Evolutionary conservation across 2,797 vertebrate genomes (phyloP).

Genomic region (Botia kubotai): DNA sequence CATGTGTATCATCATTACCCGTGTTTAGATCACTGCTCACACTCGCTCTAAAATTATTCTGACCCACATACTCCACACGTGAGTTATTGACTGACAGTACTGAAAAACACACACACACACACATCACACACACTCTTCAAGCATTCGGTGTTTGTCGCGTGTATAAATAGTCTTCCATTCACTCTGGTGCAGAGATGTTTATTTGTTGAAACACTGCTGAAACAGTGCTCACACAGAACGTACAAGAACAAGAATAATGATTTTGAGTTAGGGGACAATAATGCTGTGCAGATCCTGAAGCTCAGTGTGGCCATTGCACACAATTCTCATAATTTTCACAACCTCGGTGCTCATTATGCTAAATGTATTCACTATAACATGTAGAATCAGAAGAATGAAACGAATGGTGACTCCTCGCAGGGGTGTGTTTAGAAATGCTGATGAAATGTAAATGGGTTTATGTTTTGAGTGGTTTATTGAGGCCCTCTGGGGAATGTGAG

Average conservation of each 20-base stretch:
- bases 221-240: background rate
- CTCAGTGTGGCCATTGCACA: no score
- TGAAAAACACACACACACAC: slow-evolving; percentile 22
- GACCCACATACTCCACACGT: slow-evolving; percentile 69
- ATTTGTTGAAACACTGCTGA: slow-evolving; percentile 64
- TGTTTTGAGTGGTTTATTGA: slow-evolving; percentile 21
- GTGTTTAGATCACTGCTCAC: slow-evolving; percentile 52
- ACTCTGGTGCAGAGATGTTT: slow-evolving; percentile 62
- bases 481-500: slow-evolving; percentile 73
- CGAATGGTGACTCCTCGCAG: no score
- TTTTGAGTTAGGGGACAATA: slow-evolving; percentile 28
- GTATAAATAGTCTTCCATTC: slow-evolving; percentile 66
- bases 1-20: slow-evolving; percentile 50
- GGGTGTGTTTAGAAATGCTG: background rate
- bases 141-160: slow-evolving; percentile 61
- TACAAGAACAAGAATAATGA: slow-evolving; percentile 40
- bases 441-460: slow-evolving; percentile 5
- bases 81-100: slow-evolving; percentile 62
- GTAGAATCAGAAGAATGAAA: no score
- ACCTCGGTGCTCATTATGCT: no score
- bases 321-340: no score
- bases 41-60: slow-evolving; percentile 72
- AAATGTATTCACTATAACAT: no score
- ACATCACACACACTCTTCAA: slow-evolving; percentile 61
- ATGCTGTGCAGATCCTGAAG: no score